Evolutionary conservation across 2,888 invertebrate genomes (phyloP).

Genomic region (Phyllotreta cruciferae): DNA sequence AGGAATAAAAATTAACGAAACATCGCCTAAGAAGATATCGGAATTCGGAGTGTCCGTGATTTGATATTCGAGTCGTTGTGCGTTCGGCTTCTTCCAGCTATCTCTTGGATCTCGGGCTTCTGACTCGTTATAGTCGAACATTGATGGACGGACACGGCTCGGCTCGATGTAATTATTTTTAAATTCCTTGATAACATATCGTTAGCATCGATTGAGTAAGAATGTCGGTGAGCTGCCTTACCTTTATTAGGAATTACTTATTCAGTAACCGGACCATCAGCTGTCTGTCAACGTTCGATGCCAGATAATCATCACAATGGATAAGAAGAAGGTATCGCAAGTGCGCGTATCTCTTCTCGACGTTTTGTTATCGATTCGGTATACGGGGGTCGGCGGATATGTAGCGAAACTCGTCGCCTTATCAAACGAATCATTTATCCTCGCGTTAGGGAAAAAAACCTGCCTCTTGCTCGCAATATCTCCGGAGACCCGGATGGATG

Average conservation of each 20-base stretch:
- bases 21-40: neutral
- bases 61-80: slow-evolving; percentile 16
- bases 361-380: too few species aligned
- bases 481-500: slow-evolving; percentile 27
- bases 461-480: slow-evolving; percentile 2
- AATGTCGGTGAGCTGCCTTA: slow-evolving; percentile 47
- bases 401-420: neutral
- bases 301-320: slow-evolving; percentile 41
- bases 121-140: slow-evolving; percentile 38
- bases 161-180: slow-evolving; percentile 58
- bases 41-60: slow-evolving; percentile 7
- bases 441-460: slow-evolving; percentile 9
- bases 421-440: slow-evolving; percentile 12
- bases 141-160: slow-evolving; percentile 57
- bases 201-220: slow-evolving; percentile 52
- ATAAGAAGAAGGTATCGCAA: neutral
- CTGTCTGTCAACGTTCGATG: slow-evolving; percentile 44
- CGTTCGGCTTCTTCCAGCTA: slow-evolving; percentile 7
- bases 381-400: too few species aligned
- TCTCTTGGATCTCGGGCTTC: slow-evolving; percentile 14
- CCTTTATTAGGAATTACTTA: slow-evolving; percentile 53
- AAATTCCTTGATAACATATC: slow-evolving; percentile 59
- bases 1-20: too few species aligned
- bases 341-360: too few species aligned
- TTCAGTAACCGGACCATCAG: slow-evolving; percentile 43